Evolutionary conservation across 30 jellyfish, hydroid and myxozoan genomes (phyloP).

Genomic region (Turritopsis dohrnii): DNA sequence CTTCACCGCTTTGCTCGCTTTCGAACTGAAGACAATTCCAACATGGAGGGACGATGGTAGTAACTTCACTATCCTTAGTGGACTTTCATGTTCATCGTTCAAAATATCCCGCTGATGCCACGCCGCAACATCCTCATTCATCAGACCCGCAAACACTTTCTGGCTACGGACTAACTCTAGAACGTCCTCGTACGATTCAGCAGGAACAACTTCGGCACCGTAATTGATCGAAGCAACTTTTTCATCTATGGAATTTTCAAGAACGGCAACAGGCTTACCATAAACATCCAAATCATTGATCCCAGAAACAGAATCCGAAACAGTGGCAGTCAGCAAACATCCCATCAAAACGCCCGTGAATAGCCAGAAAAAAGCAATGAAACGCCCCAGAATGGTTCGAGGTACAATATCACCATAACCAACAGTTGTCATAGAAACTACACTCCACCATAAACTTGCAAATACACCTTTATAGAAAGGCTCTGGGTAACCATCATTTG

Average conservation of each 20-base stretch:
- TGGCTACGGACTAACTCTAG: conserved; percentile 21
- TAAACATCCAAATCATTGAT: neutral
- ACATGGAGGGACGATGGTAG: conserved; percentile 26
- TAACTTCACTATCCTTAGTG: neutral
- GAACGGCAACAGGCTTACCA: conserved; percentile 23
- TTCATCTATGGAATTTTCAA: conserved; percentile 26
- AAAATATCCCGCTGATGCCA: conserved; percentile 30
- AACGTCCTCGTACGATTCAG: conserved; percentile 23
- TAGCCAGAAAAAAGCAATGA: conserved; percentile 26
- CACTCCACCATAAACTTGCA: conserved; percentile 35
- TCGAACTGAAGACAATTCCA: neutral
- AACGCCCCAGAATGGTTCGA: conserved; percentile 20
- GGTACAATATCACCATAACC: conserved; percentile 43
- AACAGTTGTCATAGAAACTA: conserved; percentile 33
- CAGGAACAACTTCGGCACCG: conserved; percentile 8
- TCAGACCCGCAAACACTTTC: conserved; percentile 13
- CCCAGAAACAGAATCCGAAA: conserved; percentile 26
- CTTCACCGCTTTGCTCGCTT: neutral
- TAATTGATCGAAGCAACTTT: conserved; percentile 8
- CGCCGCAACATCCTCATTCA: conserved; percentile 39
- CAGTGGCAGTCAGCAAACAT: conserved; percentile 16
- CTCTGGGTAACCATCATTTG: neutral
- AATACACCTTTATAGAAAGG: neutral
- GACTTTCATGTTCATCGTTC: neutral
- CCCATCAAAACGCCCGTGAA: conserved; percentile 27